phyloP scores from a whole-genome alignment of 2,888 invertebrate genomes.

The Thereva unica region DNA sequence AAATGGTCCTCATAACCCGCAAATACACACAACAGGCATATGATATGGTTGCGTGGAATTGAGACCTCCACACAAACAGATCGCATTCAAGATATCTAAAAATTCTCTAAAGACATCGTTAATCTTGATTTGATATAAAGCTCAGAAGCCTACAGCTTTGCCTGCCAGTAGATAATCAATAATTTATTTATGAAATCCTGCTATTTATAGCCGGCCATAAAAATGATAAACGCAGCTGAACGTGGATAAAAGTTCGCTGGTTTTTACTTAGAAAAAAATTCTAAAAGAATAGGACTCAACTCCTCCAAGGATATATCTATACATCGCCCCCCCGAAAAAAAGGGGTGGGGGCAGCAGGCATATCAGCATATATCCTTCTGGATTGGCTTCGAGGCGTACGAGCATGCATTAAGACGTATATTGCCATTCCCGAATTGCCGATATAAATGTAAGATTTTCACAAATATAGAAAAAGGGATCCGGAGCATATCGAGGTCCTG shows the following conservation, averaged over 20 bases:
- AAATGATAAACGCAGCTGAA: conserved; percentile 39
- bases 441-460: conserved; percentile 31
- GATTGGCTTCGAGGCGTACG: conserved; percentile 3
- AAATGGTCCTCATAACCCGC: not conserved
- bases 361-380: not conserved
- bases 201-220: conserved; percentile 38
- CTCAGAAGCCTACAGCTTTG: conserved; percentile 7
- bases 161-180: conserved; percentile 33
- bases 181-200: conserved; percentile 39
- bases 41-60: conserved; percentile 2
- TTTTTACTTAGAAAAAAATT: conserved; percentile 21
- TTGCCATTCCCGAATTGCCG: conserved; percentile 22
- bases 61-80: conserved; percentile 31
- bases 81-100: conserved; percentile 25
- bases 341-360: not conserved
- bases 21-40: conserved; percentile 10
- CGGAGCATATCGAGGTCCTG: too few species aligned
- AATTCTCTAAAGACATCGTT: conserved; percentile 35
- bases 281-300: conserved; percentile 4
- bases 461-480: conserved; percentile 23
- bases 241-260: conserved; percentile 33
- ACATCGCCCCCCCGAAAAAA: not conserved
- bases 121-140: conserved; percentile 37
- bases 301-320: not conserved
- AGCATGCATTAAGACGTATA: conserved; percentile 28